Base-by-base conservation (phyloP, 2,797 vertebrate genomes). In the Emys orbicularis region DNA sequence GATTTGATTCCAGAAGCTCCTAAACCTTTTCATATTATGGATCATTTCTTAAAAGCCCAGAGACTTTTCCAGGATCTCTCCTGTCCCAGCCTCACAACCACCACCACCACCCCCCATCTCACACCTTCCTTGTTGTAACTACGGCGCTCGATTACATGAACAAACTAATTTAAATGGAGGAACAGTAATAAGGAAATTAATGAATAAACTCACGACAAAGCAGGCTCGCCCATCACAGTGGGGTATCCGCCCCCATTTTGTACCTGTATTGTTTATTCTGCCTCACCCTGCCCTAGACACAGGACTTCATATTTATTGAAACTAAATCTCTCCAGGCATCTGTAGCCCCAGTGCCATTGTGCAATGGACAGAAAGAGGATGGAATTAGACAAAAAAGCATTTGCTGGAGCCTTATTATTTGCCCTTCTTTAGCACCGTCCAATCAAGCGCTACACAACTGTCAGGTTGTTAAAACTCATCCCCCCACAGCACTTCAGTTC, bases 41-140 rank as follows among this genome's bases (percentile, higher is more conserved):
- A 5, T 34, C 44, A 77, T 18, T 15, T 13, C 5, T 47, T 23
- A 90, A 91, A 76, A n/a, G 57, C 0, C 0, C 41, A 19, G 31
- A 49, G 9, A 19, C 59, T 65, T 49, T 81, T 27, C 4, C 0
- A 0, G 0, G 1, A 19, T 3, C 1, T 57, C 82, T 65, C 6
- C 2, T 5, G 52, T 34, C 37, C 10, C 31, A 83, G 49, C 23
- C 56, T 44, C 37, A 9, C 4, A 2, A 3, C 27, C 49, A 44
- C 44, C 44, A 8, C 44, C 44, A 8, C 44, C 44, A 2, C 44
- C 44, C 47, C 16, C 57, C 84, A 3, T 5, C 83, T 88, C 65
- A 4, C 27, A 10, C 52, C 81, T 52, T 21, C 37, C 57, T 23
- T 11, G 0, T 3, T 18, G 74, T 74, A 54, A 15, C 25, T 19